phyloP scores from a whole-genome alignment of 2,888 invertebrate species.

The Agrypnus murinus region DNA sequence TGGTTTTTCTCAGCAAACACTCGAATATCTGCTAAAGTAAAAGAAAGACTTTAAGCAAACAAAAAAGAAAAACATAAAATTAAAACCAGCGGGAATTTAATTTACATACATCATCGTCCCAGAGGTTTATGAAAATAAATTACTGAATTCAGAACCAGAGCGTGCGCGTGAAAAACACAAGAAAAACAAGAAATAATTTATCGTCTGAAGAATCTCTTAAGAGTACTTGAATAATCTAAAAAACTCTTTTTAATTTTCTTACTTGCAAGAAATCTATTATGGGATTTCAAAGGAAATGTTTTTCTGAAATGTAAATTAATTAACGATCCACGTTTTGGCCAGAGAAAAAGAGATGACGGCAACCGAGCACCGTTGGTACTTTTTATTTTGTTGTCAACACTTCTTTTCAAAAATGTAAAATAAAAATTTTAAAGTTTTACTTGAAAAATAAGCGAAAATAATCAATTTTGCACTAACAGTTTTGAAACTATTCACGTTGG shows the following conservation, averaged over 20 bases:
- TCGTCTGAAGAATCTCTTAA: conserved; percentile 38
- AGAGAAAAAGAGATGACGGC: too few species aligned
- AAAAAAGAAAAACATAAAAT: conserved; percentile 47
- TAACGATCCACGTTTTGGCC: conserved; percentile 10
- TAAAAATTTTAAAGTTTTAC: too few species aligned
- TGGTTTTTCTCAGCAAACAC: conserved; percentile 10
- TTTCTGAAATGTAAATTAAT: conserved; percentile 39
- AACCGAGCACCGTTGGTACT: too few species aligned
- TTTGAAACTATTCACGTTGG: too few species aligned
- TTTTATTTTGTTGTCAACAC: too few species aligned
- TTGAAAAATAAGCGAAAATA: too few species aligned
- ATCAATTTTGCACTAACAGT: too few species aligned
- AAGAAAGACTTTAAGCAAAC: conserved; percentile 29
- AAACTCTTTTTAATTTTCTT: conserved; percentile 46
- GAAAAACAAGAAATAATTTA: conserved; percentile 50
- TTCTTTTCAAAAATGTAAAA: too few species aligned
- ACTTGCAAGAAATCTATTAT: conserved; percentile 42
- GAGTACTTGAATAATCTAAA: conserved; percentile 37
- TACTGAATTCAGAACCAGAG: conserved; percentile 43
- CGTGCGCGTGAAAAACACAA: conserved; percentile 43
- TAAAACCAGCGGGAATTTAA: conserved; percentile 54
- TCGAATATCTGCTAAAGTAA: conserved; percentile 5
- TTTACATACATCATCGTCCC: conserved; percentile 55
- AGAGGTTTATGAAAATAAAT: conserved; percentile 56
- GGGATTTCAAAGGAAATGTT: conserved; percentile 31